Base-by-base conservation (phyloP, 1,140 invertebrate genomes). In the Sminthurinus signatus region DNA sequence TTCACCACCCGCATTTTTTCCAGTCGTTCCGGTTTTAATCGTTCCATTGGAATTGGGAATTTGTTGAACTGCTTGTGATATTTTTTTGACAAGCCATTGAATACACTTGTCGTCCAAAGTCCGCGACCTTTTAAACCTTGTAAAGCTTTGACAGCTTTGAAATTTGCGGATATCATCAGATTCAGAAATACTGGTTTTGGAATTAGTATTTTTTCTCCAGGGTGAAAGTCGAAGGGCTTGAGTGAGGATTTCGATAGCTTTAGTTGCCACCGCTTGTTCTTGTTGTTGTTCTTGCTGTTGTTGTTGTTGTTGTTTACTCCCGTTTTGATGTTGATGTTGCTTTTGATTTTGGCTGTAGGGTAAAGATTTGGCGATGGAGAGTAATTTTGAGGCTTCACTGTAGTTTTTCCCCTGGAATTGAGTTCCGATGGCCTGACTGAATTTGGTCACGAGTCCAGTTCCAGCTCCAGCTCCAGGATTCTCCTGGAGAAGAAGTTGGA, bases 401-500 rank as follows among this genome's bases (percentile, higher is more conserved):
- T 62, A 36, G 19, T 17, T 14, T 23, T 69, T 62, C 36, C 28
- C 36, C 10, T 63, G 59, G 15, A 23, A 52, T 19, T 19, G 29
- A 14, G 58, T 27, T 3, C 32, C n/a, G 8, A 62, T 61, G 43
- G 19, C 44, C 1, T 42, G 8, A 5, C 19, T 54, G 29, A 62
- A 62, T 39, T 50, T 42, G 0, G 21, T 36, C n/a, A 58, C n/a
- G n/a, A 62, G 10, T 17, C 60, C 28, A n/a, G n/a, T n/a, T n/a
- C n/a, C n/a, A n/a, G n/a, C n/a, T n/a, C n/a, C n/a, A n/a, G n/a
- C n/a, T n/a, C n/a, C n/a, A 27, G 60, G 62, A 29, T 36, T 43
- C 2, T 65, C 17, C 27, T 28, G 5, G 12, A 65, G 21, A 10
- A 69, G 23, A 36, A 65, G 19, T 32, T 46, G 29, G 10, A 69